Evolutionary conservation across 2,888 invertebrate genomes (phyloP), one percentile per base, ranked within the genome.

Genomic region (Trissoscelio sp.): DNA sequence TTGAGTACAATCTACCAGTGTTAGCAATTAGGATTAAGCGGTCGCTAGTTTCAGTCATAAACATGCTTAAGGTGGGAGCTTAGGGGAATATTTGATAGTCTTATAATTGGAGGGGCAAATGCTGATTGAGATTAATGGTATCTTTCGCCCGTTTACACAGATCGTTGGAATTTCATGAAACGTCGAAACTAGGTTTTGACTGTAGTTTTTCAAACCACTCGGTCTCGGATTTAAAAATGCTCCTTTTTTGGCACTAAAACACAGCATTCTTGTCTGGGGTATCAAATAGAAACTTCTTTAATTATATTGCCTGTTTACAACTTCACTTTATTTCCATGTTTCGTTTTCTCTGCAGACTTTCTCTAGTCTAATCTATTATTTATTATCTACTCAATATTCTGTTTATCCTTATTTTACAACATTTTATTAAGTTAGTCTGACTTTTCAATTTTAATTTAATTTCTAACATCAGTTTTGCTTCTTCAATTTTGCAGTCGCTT

Each of bases 21-120:
- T 55, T 55, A 55, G 14, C 7, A 55, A 55, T 55, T 14, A 34
- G 18, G 16, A 31, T 55, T 55, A 55, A 55, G 34, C 51, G 24
- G 12, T 24, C 11, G 24, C 12, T 18, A 4, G 34, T 44, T 7
- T 11, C 34, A 16, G 55, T 11, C 34, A 55, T 55, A 34, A 55
- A 55, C 37, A 37, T 39, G 28, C 39, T 39, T 31, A 31, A 31
- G 11, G 31, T 31, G 9, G 22, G 4, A 18, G 62, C 24, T 62
- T 28, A 46, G 62, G 62, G 31, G 28, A 46, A 62, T 57, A 39
- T 37, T 57, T 57, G 57, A 57, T 62, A 46, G 62, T 18, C 62
- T 62, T 46, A 46, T 62, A 46, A 62, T 62, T 46, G 14, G 22
- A 31, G 24, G 62, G 46, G 46, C 3, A 28, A 14, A 46, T 12